Base-by-base conservation (phyloP, 2,797 vertebrate genomes). In the Pteronotus mesoamericanus region DNA sequence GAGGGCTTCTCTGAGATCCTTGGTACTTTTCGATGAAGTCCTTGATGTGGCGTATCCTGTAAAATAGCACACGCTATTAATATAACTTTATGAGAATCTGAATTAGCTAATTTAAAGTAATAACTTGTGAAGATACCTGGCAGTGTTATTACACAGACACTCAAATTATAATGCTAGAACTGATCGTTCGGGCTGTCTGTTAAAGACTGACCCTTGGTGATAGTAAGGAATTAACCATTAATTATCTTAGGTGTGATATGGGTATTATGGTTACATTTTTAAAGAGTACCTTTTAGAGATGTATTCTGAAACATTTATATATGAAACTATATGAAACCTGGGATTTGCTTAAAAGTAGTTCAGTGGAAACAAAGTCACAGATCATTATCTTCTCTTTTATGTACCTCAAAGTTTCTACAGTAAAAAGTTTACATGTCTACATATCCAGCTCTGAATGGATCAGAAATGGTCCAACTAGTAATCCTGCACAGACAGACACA, bases 1-100 rank as follows among this genome's bases (percentile, higher is more conserved):
- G 99, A 10, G 98, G 96, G 16, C 98, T 98, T 94, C 92, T 95
- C 5, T 97, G 97, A 77, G 98, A 98, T 93, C 98, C 98, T 97
- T 99, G 99, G 90, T 99, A 99, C 91, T 99, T 99, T 1, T 98
- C 97, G 71, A 99, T 99, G 88, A 99, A 99, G 95, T 99, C 99
- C 94, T 99, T 99, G 95, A 99, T 98, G 0, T 99, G 99, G 26
- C 99, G 98, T 97, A 99, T 98, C 98, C 99, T 99, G 98, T 55
- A 89, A 96, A 92, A 92, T 18, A 95, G 95, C 72, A 68, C 74
- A 91, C 46, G 97, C 24, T 91, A 44, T 90, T 89, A 84, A 79
- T 7, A 64, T 11, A 72, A 75, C 75, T 77, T 74, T 78, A 79
- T 29, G 91, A 79, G 91, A 92, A 92, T 9, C 0, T 42, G 34